Conservation (phyloP, 1,140 invertebrate species). For the Palaemon carinicauda region DNA sequence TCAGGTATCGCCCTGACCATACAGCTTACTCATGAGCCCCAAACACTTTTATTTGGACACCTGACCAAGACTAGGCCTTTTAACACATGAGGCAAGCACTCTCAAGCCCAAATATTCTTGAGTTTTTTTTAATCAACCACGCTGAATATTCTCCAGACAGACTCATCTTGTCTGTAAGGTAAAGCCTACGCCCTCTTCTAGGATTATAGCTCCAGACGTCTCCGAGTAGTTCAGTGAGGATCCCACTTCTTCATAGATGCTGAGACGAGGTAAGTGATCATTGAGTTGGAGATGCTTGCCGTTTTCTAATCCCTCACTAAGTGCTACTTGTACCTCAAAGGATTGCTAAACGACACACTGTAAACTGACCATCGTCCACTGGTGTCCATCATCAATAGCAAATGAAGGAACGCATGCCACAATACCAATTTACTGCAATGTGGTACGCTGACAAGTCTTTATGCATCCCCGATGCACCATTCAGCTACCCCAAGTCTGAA, state of each 20-base stretch:
- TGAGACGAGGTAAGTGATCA: no score
- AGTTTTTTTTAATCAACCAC: constrained; percentile 22
- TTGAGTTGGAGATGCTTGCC: not conserved
- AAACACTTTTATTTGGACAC: constrained; percentile 23
- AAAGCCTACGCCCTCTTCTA: not conserved
- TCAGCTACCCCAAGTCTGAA: no score
- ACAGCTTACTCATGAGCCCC: constrained; percentile 32
- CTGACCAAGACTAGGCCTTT: constrained; percentile 50
- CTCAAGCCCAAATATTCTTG: not conserved
- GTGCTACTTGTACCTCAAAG: not conserved
- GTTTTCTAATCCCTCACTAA: not conserved
- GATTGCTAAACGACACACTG: no score
- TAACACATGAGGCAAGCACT: not conserved
- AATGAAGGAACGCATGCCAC: no score
- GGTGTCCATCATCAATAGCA: no score
- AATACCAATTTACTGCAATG: no score
- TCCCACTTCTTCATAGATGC: not conserved
- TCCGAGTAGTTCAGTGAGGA: not conserved
- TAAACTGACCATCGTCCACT: no score
- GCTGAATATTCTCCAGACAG: not conserved
- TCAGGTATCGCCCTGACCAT: not conserved
- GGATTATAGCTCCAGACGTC: not conserved
- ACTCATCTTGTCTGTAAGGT: not conserved
- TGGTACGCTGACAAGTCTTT: no score
- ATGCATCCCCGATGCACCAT: no score